Conservation (phyloP, 2,797 vertebrate genomes). For the Remorina albescens region DNA sequence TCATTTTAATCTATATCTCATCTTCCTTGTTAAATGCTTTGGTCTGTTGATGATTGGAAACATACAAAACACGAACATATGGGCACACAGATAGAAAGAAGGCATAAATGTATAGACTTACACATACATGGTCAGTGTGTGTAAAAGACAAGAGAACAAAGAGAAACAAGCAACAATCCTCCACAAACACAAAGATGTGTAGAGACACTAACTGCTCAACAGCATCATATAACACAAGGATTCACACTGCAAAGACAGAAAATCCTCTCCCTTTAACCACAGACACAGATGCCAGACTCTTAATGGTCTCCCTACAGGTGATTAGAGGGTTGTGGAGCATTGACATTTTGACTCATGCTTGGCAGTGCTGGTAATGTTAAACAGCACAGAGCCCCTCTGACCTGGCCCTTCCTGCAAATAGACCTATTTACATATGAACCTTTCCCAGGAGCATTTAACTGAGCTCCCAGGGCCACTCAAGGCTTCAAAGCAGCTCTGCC, state of each 20-base stretch:
- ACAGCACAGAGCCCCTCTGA: conserved; percentile 44
- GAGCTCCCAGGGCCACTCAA: conserved; percentile 34
- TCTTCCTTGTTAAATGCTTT: conserved; percentile 67
- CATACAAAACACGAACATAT: conserved; percentile 28
- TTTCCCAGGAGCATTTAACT: conserved; percentile 46
- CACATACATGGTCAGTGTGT: conserved; percentile 6
- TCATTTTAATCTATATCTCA: conserved; percentile 63
- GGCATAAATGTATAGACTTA: conserved; percentile 8
- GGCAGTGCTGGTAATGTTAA: conserved; percentile 56
- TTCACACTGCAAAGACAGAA: not conserved
- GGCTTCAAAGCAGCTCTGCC: conserved; percentile 17
- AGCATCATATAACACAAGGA: not conserved
- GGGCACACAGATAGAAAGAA: conserved; percentile 19
- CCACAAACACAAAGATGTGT: not conserved
- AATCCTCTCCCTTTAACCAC: not conserved
- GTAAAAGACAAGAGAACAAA: no score
- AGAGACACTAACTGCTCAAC: not conserved
- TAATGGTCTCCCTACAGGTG: conserved; percentile 34
- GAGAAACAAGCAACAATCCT: conserved; percentile 5
- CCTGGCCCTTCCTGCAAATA: conserved; percentile 50
- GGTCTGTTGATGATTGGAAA: conserved; percentile 58
- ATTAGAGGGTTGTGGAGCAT: conserved; percentile 37
- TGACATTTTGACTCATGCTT: conserved; percentile 58
- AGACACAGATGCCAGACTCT: conserved; percentile 22
- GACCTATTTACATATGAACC: conserved; percentile 61